These are phyloP conservation scores for Vicugna pacos DNA, from an alignment of 2,113 vertebrate genomes.

Conservation along the genomic window DNA sequence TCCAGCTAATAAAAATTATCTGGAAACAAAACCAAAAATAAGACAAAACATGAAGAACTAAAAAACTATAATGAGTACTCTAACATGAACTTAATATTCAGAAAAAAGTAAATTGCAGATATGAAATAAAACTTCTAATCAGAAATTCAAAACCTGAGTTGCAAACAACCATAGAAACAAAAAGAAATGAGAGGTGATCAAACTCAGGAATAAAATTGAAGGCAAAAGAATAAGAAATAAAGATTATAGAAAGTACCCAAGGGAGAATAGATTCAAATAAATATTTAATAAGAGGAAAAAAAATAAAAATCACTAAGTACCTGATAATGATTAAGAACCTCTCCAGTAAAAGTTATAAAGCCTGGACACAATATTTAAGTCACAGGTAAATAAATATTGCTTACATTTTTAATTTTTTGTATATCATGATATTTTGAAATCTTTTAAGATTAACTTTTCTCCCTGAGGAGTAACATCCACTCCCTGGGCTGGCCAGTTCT, in stretches of 20 bases:
- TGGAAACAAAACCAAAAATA: background rate
- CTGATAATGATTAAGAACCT: background rate
- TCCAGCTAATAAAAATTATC: background rate
- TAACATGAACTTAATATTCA: background rate
- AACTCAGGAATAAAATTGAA: background rate
- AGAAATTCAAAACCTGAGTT: background rate
- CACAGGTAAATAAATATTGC: background rate
- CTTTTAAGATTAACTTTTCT: background rate
- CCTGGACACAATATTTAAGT: slow-evolving; percentile 1
- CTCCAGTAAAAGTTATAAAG: slow-evolving; percentile 5
- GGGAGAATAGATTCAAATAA: background rate
- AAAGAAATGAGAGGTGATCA: background rate
- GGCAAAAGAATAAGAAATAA: background rate
- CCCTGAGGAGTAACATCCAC: background rate
- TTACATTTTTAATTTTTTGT: background rate
- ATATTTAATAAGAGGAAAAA: background rate
- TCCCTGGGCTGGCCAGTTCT: background rate
- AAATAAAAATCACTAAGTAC: background rate
- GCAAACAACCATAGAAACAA: background rate
- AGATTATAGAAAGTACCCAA: background rate
- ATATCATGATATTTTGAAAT: background rate
- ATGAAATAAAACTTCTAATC: background rate
- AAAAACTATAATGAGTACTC: background rate
- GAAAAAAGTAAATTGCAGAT: background rate
- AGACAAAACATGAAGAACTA: background rate